A percentile compares a stretch with the other conserved stretches of the same genome.
Evolutionary conservation across 2,888 invertebrate genomes (phyloP).

Genomic region (Eupithecia subumbrata): DNA sequence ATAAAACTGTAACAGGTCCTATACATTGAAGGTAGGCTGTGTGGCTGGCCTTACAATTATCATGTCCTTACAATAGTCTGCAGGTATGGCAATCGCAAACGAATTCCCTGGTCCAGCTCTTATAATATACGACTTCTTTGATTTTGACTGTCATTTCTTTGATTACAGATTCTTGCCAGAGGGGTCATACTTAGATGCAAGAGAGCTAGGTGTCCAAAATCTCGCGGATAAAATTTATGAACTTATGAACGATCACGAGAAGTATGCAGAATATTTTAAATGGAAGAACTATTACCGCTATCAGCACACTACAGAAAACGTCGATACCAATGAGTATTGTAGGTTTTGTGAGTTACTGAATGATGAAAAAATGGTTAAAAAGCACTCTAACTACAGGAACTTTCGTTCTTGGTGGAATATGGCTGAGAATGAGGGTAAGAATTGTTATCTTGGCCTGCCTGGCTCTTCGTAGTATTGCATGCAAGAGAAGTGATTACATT

Average conservation of each 20-base stretch:
- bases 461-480: too few species aligned
- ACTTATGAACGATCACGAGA: slow-evolving; percentile 59
- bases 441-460: too few species aligned
- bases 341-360: slow-evolving; percentile 67
- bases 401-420: slow-evolving; percentile 69
- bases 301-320: slow-evolving; percentile 52
- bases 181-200: slow-evolving; percentile 68
- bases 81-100: too few species aligned
- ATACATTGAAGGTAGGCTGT: too few species aligned
- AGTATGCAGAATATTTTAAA: slow-evolving; percentile 66
- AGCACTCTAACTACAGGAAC: slow-evolving; percentile 54
- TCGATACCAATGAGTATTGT: slow-evolving; percentile 71
- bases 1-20: too few species aligned
- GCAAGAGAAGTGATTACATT: neutral
- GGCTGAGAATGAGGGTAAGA: neutral
- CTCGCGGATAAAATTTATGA: slow-evolving; percentile 64
- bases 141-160: neutral
- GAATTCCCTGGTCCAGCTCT: too few species aligned
- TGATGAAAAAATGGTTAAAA: slow-evolving; percentile 55
- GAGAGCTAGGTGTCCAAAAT: slow-evolving; percentile 51
- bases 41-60: too few species aligned
- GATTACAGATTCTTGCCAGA: slow-evolving; percentile 72
- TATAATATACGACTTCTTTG: too few species aligned
- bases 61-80: too few species aligned
- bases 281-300: slow-evolving; percentile 73